These are phyloP conservation scores for Apantesis nais DNA, from an alignment of 2,888 invertebrate genomes.

Conservation along the genomic window DNA sequence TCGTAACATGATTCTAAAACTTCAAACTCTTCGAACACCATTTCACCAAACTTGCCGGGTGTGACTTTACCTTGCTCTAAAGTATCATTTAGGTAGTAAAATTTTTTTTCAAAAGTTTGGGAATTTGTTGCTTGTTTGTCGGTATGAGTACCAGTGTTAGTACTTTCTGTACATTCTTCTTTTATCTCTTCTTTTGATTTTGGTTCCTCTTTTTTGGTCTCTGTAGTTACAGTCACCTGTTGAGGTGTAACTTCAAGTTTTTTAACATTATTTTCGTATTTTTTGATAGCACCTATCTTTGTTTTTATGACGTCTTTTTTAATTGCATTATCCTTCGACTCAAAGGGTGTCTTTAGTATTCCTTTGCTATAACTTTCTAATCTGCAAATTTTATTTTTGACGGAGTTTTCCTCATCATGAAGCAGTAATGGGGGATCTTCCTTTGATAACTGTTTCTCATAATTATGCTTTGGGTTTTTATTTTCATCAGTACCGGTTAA, in stretches of 20 bases:
- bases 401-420: slow-evolving; percentile 79
- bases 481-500: slow-evolving; percentile 89
- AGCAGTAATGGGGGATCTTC: slow-evolving; percentile 79
- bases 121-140: slow-evolving; percentile 63
- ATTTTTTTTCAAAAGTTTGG: slow-evolving; percentile 84
- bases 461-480: slow-evolving; percentile 79
- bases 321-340: slow-evolving; percentile 67
- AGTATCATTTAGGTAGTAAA: slow-evolving; percentile 87
- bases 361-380: slow-evolving; percentile 82
- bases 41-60: slow-evolving; percentile 90
- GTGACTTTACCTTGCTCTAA: slow-evolving; percentile 83
- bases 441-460: slow-evolving; percentile 67
- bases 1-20: slow-evolving; percentile 87
- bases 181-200: slow-evolving; percentile 12
- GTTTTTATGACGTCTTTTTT: slow-evolving; percentile 54
- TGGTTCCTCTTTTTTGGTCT: slow-evolving; percentile 40
- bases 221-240: slow-evolving; percentile 39
- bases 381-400: slow-evolving; percentile 82
- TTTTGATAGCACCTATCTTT: slow-evolving; percentile 48
- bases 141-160: slow-evolving; percentile 46
- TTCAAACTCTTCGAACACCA: slow-evolving; percentile 94
- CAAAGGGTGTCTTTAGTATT: slow-evolving; percentile 77
- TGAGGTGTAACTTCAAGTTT: slow-evolving; percentile 44
- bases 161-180: slow-evolving; percentile 51
- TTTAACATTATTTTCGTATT: slow-evolving; percentile 39